Evolutionary conservation across 1,140 invertebrate genomes (phyloP), one percentile per base, ranked within the genome.

Genomic region (Palaemon carinicauda): DNA sequence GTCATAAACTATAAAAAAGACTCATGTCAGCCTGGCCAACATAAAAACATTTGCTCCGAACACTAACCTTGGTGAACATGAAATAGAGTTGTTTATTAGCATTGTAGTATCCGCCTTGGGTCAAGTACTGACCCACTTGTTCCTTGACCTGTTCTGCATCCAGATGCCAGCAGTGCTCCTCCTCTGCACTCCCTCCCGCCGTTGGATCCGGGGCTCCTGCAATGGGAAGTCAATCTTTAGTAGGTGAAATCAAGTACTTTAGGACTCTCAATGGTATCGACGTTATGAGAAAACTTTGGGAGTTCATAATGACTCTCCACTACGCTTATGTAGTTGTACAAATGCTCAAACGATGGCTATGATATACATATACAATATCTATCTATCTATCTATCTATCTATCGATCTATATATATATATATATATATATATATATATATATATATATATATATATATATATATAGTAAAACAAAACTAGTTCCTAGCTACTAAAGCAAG

Each of bases 141-240:
- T 96, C 95, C 91, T 94, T 95, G 12, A 97, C 95, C 93, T 97
- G 96, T 89, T 96, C 95, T 90, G 97, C 96, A 91, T 97, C 96
- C 86, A 97, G 92, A 91, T 96, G 96, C 96, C 96, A 97, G 75
- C 95, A 94, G 90, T 96, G 95, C 88, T 96, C 95, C 89, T 96
- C 96, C 89, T 96, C 95, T 12, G 95, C 95, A 89, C 95, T 95
- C 7, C 96, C 95, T 19, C 96, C 96, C 56, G 96, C 96, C 1
- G 96, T 97, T 4, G 96, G 96, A 92, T 97, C 97, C 24, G 95
- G 94, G 29, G 95, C 95, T n/a, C 95, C 95, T 91, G 93, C 9
- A 89, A 81, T 12, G 12, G 1, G 1, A 41, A 9, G 41, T 1
- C 7, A 69, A 27, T 69, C 60, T 69, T 24, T 12, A 69, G 19